A percentile compares a stretch with the other conserved stretches of the same genome.
These are phyloP conservation scores for Harpegnathos saltator DNA, from an alignment of 1,140 invertebrate genomes.

Conservation along the genomic window DNA sequence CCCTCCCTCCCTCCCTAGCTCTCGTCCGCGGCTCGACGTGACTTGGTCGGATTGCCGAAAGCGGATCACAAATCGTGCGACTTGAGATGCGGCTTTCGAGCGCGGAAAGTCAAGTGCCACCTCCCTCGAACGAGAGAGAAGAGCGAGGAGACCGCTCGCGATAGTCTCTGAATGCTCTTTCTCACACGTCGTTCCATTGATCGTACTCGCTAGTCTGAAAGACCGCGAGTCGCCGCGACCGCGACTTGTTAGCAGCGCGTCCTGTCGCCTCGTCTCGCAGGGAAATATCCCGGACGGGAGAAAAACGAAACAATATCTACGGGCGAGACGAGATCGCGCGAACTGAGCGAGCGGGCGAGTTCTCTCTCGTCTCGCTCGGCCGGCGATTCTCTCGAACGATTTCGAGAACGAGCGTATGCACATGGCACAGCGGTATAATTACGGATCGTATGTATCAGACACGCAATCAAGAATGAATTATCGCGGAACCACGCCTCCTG, in stretches of 20 bases:
- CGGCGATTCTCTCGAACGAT: constrained; percentile 43
- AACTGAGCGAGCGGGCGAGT: constrained; percentile 37
- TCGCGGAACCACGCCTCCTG: constrained; percentile 80
- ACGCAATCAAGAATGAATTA: constrained; percentile 86
- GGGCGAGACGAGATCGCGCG: neutral
- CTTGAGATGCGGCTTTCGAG: neutral
- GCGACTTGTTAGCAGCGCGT: too few species aligned
- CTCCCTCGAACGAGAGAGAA: too few species aligned
- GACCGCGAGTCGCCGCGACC: too few species aligned
- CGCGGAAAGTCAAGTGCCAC: neutral
- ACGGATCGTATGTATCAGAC: constrained; percentile 85
- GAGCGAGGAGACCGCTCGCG: too few species aligned
- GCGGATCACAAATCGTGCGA: neutral
- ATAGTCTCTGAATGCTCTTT: too few species aligned
- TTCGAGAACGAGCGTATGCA: constrained; percentile 61
- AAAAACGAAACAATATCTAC: neutral
- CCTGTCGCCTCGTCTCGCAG: too few species aligned
- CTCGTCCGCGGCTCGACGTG: constrained; percentile 7
- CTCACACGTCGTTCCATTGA: too few species aligned
- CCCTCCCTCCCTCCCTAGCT: too few species aligned
- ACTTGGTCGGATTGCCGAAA: neutral
- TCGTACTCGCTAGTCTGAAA: too few species aligned
- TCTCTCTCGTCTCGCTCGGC: constrained; percentile 36
- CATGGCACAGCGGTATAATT: constrained; percentile 79
- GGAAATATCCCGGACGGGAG: too few species aligned